Percentiles rank a stretch among this genome's conserved stretches.
Conservation (phyloP, 1,140 invertebrate genomes). For the Drosophila nigromelanica region DNA sequence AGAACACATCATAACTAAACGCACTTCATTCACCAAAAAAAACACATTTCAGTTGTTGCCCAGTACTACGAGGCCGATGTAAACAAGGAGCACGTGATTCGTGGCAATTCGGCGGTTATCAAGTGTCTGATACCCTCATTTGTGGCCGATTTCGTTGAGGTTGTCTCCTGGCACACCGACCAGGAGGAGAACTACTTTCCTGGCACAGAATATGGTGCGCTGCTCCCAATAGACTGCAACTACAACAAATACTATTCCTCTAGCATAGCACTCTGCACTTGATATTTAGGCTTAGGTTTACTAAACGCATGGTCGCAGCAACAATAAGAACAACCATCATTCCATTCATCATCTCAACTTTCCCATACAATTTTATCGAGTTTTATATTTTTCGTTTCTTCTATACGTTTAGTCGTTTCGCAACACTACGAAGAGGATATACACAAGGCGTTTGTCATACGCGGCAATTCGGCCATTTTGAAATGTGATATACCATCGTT, state of each 20-base stretch:
- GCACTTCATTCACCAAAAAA: constrained; percentile 17
- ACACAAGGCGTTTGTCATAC: constrained; percentile 95
- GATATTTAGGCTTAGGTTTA: constrained; percentile 40
- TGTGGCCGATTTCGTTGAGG: constrained; percentile 95
- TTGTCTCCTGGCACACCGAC: constrained; percentile 94
- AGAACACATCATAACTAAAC: constrained; percentile 11
- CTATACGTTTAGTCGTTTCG: constrained; percentile 88
- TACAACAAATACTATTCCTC: constrained; percentile 7
- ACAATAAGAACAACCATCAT: constrained; percentile 13
- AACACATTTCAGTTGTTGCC: constrained; percentile 89
- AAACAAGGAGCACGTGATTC: constrained; percentile 96
- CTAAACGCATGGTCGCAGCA: constrained; percentile 60
- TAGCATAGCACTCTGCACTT: constrained; percentile 9
- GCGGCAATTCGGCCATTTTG: constrained; percentile 94
- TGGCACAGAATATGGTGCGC: constrained; percentile 83
- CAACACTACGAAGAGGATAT: constrained; percentile 95
- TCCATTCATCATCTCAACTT: constrained; percentile 26
- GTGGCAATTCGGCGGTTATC: constrained; percentile 95
- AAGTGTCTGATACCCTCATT: constrained; percentile 97
- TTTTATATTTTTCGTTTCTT: constrained; percentile 68
- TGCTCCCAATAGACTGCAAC: constrained; percentile 4
- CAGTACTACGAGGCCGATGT: constrained; percentile 96
- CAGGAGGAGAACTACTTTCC: constrained; percentile 87
- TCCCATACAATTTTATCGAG: constrained; percentile 44
- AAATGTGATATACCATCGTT: constrained; percentile 96